Evolutionary conservation across 2,113 vertebrate species (phyloP).

Genomic region (Rhinopithecus roxellana): DNA sequence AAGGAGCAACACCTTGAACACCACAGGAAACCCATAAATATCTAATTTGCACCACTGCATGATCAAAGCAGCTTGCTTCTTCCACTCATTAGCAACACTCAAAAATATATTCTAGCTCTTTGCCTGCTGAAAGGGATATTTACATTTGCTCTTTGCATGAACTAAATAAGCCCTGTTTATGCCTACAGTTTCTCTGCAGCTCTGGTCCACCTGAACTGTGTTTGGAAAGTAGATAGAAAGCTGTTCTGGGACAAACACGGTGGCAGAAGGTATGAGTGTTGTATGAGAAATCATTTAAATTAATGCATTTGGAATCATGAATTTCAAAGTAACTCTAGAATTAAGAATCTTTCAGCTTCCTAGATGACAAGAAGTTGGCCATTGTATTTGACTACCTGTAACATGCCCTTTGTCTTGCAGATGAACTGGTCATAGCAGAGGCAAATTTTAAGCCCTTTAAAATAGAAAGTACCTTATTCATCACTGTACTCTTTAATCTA

Average conservation of each 20-base stretch:
- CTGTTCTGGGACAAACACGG: not conserved
- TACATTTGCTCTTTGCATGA: slow-evolving; percentile 53
- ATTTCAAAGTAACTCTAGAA: slow-evolving; percentile 14
- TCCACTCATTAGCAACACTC: slow-evolving; percentile 60
- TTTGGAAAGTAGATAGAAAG: not conserved
- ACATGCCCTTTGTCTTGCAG: not conserved
- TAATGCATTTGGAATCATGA: not conserved
- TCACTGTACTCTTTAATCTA: not conserved
- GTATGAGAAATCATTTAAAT: not conserved
- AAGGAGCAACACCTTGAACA: slow-evolving; percentile 78
- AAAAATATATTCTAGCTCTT: slow-evolving; percentile 68
- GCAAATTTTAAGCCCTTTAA: not conserved
- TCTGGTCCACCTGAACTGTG: not conserved
- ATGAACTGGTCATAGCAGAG: not conserved
- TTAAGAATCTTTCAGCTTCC: not conserved
- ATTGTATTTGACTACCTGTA: not conserved
- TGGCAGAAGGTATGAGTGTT: not conserved
- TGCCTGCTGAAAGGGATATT: slow-evolving; percentile 66
- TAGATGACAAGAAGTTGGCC: not conserved
- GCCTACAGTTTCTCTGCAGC: not conserved
- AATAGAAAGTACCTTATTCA: not conserved
- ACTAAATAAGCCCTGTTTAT: not conserved
- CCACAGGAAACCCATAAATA: slow-evolving; percentile 81
- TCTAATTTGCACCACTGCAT: slow-evolving; percentile 76
- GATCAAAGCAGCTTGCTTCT: slow-evolving; percentile 60